Evolutionary conservation across 2,888 invertebrate genomes (phyloP).

Genomic region (Drepanosiphum platanoidis): DNA sequence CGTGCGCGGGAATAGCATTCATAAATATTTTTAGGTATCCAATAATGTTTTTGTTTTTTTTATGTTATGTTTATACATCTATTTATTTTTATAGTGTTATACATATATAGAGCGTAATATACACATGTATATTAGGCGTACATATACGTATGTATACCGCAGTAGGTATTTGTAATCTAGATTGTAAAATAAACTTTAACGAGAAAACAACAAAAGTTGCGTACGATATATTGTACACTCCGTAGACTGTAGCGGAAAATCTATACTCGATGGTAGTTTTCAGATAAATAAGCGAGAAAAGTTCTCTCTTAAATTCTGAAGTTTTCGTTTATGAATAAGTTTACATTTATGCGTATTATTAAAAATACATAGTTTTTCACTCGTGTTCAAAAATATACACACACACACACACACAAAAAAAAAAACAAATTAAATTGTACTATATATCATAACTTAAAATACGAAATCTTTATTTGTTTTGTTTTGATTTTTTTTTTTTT

Average conservation of each 20-base stretch:
- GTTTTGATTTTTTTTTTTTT: too few species aligned
- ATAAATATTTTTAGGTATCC: not conserved
- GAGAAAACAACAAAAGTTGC: slow-evolving; percentile 26
- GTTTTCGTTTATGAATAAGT: not conserved
- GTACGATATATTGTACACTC: slow-evolving; percentile 1
- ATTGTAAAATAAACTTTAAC: slow-evolving; percentile 18
- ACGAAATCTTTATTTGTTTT: not conserved
- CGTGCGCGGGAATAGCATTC: not conserved
- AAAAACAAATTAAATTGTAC: not conserved
- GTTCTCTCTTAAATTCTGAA: not conserved
- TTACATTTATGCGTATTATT: not conserved
- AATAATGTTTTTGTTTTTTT: not conserved
- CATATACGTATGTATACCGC: not conserved
- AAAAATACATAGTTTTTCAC: not conserved
- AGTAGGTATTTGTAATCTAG: not conserved
- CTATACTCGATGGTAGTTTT: slow-evolving; percentile 14
- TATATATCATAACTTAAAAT: not conserved
- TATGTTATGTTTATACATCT: not conserved
- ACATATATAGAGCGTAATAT: too few species aligned
- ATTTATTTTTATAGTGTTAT: too few species aligned
- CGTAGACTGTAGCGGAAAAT: not conserved
- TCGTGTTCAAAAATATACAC: not conserved
- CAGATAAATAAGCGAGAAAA: not conserved
- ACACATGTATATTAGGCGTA: not conserved
- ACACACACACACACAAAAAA: too few species aligned